phyloP scores from a whole-genome alignment of 2,797 vertebrate genomes.

The Hemibagrus guttatus region DNA sequence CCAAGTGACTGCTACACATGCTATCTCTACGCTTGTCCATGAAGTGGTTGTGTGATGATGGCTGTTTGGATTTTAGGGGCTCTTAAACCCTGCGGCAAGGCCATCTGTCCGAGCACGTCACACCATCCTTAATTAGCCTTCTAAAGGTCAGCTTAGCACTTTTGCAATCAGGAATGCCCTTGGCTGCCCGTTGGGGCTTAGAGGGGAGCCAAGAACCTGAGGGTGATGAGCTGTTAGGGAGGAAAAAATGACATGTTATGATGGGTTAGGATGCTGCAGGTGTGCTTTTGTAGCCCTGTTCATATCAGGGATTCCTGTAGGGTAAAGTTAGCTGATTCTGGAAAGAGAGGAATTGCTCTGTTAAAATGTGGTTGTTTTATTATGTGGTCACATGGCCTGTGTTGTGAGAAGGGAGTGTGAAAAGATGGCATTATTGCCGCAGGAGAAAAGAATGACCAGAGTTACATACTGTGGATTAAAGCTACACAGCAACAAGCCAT shows the following conservation, averaged over 20 bases:
- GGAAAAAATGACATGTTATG: slow-evolving; percentile 15
- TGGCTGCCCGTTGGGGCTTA: slow-evolving; percentile 55
- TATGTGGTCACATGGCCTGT: neutral
- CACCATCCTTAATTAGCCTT: slow-evolving; percentile 63
- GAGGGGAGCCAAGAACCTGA: slow-evolving; percentile 63
- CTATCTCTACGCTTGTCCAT: slow-evolving; percentile 37
- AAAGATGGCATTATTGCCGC: neutral
- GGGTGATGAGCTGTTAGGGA: slow-evolving; percentile 50
- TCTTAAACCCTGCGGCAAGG: slow-evolving; percentile 48
- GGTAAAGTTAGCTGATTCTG: neutral
- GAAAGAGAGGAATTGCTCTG: neutral
- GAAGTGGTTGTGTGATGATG: slow-evolving; percentile 52
- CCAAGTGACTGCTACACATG: slow-evolving; percentile 15
- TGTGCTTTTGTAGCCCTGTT: neutral
- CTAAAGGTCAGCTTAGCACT: slow-evolving; percentile 73
- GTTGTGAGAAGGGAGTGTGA: slow-evolving; percentile 9
- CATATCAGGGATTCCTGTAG: neutral
- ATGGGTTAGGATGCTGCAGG: neutral
- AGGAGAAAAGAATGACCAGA: slow-evolving; percentile 35
- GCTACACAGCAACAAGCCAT: slow-evolving; percentile 46
- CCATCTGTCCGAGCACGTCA: slow-evolving; percentile 65
- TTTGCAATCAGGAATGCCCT: slow-evolving; percentile 62
- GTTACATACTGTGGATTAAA: slow-evolving; percentile 48
- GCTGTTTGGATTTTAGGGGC: slow-evolving; percentile 42
- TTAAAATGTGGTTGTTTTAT: slow-evolving; percentile 10